Percentiles rank a stretch among this genome's conserved stretches.
These are phyloP conservation scores for Sitobion miscanthi DNA, from an alignment of 1,140 invertebrate genomes.

Conservation along the genomic window DNA sequence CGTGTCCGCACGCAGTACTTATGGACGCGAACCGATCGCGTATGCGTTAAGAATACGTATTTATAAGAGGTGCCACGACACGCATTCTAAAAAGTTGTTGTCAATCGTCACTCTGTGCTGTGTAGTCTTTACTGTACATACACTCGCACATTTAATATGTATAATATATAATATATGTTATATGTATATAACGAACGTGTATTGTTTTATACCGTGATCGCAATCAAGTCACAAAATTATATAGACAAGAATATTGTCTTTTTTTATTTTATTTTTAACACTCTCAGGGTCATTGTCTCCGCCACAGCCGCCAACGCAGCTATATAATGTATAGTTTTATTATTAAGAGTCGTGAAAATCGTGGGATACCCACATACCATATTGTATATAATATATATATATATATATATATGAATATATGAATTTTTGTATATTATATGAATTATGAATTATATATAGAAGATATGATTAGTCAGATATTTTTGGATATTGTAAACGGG, in stretches of 20 bases:
- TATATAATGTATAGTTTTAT: background rate
- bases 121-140: background rate
- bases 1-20: background rate
- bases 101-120: conserved; percentile 23
- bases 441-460: background rate
- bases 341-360: background rate
- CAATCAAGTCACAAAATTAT: conserved; percentile 23
- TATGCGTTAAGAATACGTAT: conserved; percentile 20
- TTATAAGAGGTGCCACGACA: background rate
- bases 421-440: background rate
- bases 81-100: conserved; percentile 22
- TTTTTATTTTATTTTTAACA: background rate
- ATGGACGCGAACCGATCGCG: conserved; percentile 16
- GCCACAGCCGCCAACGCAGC: background rate
- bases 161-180: background rate
- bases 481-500: background rate
- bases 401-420: background rate
- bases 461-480: background rate
- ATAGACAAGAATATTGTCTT: background rate
- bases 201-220: conserved; percentile 18
- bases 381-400: background rate
- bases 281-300: conserved; percentile 40
- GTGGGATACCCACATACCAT: background rate
- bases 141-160: background rate
- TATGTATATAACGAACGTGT: background rate